Base-by-base conservation (phyloP, 2,888 invertebrate genomes). In the Chironomus riparius region DNA sequence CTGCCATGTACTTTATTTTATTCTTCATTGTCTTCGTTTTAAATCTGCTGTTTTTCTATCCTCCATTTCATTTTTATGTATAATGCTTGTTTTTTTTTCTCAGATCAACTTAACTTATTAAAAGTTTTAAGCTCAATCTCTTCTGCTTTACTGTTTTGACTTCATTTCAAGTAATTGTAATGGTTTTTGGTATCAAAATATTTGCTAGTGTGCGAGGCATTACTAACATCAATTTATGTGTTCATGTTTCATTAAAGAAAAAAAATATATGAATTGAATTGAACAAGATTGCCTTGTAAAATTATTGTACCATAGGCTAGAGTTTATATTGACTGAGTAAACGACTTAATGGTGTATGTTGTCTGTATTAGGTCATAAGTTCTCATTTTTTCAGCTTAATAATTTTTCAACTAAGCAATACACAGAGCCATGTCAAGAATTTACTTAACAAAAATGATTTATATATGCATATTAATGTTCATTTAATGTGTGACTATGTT, bases 221-320 rank as follows among this genome's bases (percentile, higher is more conserved):
- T 56, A 56, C 56, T 56, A 56, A 56, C 56, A 56, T 56, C 18
- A 56, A 56, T 56, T 15, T 15, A 6, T 56, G n/a, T 50, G 18
- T 70, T 13, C 70, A 70, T 70, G 70, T 56, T 56, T 56, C 56
- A 15, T 56, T 18, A 12, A 70, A 22, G 70, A 13, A 21, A 24
- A 1, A n/a, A 65, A 24, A 65, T 24, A 22, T 65, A 24, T 65
- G 22, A 65, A 65, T 24, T 65, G 21, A 50, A 47, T 61, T 38
- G 28, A 72, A 72, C 72, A 72, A 62, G 72, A 62, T 72, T 72
- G 50, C 72, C 72, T 72, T 72, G 72, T 72, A 72, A 28, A 21
- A 48, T 70, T 65, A 65, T 65, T 65, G 65, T 65, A 65, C 21
- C 68, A 38, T 38, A 38, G 47, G 47, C 18, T 68, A 22, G 13